Percentiles rank a stretch among this genome's conserved stretches.
Evolutionary conservation across 2,888 invertebrate species (phyloP).

Genomic region (Patella depressa): DNA sequence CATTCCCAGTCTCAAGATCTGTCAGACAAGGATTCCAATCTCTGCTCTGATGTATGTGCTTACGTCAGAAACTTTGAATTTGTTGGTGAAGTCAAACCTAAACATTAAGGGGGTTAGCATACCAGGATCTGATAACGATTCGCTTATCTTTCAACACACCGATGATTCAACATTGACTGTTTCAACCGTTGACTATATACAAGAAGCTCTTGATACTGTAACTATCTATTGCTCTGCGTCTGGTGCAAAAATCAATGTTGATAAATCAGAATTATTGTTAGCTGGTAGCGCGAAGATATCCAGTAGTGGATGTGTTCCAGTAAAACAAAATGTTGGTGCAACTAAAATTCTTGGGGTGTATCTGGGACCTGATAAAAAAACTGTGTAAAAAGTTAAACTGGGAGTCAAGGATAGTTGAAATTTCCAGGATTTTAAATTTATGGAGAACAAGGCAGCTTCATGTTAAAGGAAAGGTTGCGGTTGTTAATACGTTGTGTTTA

Average conservation of each 20-base stretch:
- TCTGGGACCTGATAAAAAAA: background rate
- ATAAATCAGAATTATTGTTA: background rate
- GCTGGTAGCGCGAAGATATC: background rate
- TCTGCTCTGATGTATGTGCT: conserved; percentile 1
- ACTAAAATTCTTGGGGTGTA: background rate
- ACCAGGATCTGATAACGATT: background rate
- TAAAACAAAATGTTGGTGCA: background rate
- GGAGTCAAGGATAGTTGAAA: background rate
- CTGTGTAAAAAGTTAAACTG: background rate
- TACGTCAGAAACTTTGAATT: background rate
- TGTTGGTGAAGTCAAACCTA: background rate
- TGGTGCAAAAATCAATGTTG: background rate
- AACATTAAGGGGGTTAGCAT: background rate
- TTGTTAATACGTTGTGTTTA: background rate
- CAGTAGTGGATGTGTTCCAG: background rate
- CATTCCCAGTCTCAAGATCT: background rate
- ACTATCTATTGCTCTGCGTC: background rate
- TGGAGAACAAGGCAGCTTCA: background rate
- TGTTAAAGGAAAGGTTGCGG: too few species aligned
- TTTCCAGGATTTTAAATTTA: background rate
- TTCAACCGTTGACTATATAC: background rate
- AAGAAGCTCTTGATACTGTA: background rate
- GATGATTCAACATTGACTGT: background rate
- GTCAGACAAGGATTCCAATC: background rate
- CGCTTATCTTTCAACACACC: background rate